These are phyloP conservation scores for Climacteris rufus DNA, from an alignment of 2,113 vertebrate genomes.

Conservation along the genomic window DNA sequence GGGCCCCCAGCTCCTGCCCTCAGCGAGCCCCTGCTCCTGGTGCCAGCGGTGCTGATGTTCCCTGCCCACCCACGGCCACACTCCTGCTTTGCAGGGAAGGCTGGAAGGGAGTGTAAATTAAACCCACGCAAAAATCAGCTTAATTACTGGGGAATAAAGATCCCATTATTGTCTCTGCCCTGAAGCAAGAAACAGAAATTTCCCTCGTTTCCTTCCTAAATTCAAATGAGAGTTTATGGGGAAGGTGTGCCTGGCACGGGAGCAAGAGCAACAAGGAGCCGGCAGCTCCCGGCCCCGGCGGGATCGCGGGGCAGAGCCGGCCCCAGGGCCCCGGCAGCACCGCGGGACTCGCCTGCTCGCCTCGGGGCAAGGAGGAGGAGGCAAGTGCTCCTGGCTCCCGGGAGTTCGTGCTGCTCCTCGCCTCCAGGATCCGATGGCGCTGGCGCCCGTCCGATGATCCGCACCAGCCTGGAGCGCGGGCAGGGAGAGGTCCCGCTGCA, in stretches of 20 bases:
- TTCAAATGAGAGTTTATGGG: neutral
- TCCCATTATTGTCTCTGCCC: conserved; percentile 41
- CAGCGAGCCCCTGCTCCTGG: rapidly evolving
- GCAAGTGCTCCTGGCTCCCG: neutral
- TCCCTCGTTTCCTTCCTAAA: conserved; percentile 40
- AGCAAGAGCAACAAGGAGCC: neutral
- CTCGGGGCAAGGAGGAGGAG: neutral
- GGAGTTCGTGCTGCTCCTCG: rapidly evolving
- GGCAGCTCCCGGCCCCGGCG: rapidly evolving
- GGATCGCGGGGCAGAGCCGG: rapidly evolving
- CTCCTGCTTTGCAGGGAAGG: neutral
- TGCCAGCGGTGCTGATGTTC: rapidly evolving
- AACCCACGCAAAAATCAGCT: neutral
- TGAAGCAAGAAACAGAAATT: conserved; percentile 18
- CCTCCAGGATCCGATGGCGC: rapidly evolving
- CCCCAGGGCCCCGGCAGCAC: rapidly evolving
- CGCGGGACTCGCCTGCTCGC: rapidly evolving
- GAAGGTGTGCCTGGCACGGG: neutral
- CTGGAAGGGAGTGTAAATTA: neutral
- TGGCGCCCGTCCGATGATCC: rapidly evolving
- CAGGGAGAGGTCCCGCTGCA: rapidly evolving
- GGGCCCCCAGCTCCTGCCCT: neutral
- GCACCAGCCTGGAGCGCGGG: neutral
- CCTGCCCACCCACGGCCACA: neutral
- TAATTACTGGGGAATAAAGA: conserved; percentile 49